Percentiles rank a stretch among this genome's conserved stretches.
Evolutionary conservation across 2,888 invertebrate genomes (phyloP).

Genomic region (Erpobdella octoculata): DNA sequence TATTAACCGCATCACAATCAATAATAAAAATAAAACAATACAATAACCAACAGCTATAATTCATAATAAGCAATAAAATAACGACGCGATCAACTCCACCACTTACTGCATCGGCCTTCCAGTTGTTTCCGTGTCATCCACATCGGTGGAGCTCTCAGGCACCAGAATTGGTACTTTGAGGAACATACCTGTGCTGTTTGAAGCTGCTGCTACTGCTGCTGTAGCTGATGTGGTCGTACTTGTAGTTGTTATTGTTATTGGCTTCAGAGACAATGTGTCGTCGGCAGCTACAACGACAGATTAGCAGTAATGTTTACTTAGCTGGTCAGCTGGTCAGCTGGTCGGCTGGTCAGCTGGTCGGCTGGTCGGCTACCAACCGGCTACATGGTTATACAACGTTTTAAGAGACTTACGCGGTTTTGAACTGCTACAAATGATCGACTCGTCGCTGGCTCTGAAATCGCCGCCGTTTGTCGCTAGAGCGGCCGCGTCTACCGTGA

Average conservation of each 20-base stretch:
- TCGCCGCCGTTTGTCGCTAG: slow-evolving; percentile 2
- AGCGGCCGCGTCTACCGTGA: background rate
- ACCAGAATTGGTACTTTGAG: slow-evolving; percentile 6
- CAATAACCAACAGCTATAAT: too few relatives aligned
- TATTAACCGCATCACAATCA: slow-evolving; percentile 13
- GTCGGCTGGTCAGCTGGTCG: background rate
- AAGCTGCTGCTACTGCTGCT: background rate
- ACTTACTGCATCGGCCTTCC: background rate
- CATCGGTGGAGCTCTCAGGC: slow-evolving; percentile 8
- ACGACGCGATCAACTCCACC: background rate
- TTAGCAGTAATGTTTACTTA: background rate
- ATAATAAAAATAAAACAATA: too few relatives aligned
- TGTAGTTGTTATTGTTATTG: background rate
- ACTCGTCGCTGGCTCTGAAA: slow-evolving; percentile 21
- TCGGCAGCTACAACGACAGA: background rate
- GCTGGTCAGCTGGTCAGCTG: background rate
- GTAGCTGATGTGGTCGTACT: background rate
- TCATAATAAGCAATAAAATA: background rate
- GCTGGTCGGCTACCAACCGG: background rate
- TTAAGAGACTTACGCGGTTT: background rate
- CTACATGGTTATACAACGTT: background rate
- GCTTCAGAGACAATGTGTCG: background rate
- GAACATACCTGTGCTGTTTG: slow-evolving; percentile 7
- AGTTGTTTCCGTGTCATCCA: background rate
- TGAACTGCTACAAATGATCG: background rate